Evolutionary conservation across 2,888 invertebrate genomes (phyloP), one percentile per base, ranked within the genome.

Genomic region (Zeuzera pyrina): DNA sequence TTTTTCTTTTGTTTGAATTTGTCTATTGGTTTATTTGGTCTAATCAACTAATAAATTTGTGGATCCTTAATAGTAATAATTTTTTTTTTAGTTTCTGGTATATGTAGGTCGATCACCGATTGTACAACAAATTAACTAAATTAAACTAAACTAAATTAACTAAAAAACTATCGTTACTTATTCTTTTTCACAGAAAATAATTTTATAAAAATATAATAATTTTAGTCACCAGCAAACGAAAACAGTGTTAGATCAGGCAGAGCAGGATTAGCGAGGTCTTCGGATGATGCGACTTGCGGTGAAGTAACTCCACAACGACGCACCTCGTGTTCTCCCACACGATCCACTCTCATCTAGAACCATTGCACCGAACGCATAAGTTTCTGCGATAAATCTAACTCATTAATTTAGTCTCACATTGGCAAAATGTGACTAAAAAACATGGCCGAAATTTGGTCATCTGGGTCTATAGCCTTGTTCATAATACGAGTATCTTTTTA

Each of bases 241-340:
- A 77, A 78, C 8, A 42, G 43, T 1, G 47, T 44, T 21, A 64
- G 45, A 39, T 69, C 61, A 0, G 78, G 78, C 40, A 78, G 52
- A 4, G 52, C 71, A 15, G 76, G 69, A 28, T 53, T 57, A 8
- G 53, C 39, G 29, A 52, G 57, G 47, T 68, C 65, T 0, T 29
- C 45, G 15, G 55, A 35, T 2, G 47, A 2, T 23, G 41, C 39
- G 25, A 42, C 41, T 24, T 43, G 48, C 15, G 59, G 48, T 8
- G 40, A 26, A 15, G 53, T 40, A 31, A 51, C 44, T 2, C 45
- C 44, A 52, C 76, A 74, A 28, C 63, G 63, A 8, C 59, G 51
- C 36, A 56, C 44, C 22, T 51, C 46, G 2, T 33, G 21, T 10
- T 44, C 62, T 2, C 53, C 68, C 13, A 57, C 52, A 30, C 68